phyloP scores from a whole-genome alignment of 2,888 invertebrate species.

The Cosmorhoe ocellata region DNA sequence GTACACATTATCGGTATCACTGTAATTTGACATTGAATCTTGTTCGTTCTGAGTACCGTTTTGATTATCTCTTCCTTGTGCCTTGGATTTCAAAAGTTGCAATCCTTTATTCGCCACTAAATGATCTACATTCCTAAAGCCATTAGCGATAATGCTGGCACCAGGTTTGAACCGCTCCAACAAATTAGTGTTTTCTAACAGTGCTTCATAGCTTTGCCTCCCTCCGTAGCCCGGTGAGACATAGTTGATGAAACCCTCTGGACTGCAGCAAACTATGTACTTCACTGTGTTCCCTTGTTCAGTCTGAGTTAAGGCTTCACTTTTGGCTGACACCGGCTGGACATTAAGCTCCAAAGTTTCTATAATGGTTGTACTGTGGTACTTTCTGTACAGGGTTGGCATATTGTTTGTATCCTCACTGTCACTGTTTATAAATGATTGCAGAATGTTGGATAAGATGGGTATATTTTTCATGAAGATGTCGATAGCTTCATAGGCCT shows the following conservation, averaged over 20 bases:
- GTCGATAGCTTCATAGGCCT: not conserved
- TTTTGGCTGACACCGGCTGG: not conserved
- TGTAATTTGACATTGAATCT: not conserved
- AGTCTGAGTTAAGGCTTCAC: not conserved
- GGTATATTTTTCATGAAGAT: not conserved
- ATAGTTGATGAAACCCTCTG: conserved; percentile 3
- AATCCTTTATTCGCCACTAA: not conserved
- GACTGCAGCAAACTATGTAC: not conserved
- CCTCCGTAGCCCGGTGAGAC: conserved; percentile 7
- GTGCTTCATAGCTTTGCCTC: not conserved
- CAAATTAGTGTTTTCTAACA: conserved; percentile 1
- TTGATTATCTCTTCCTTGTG: too few species aligned
- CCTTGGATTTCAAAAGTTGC: not conserved
- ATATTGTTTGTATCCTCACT: not conserved
- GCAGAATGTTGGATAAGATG: not conserved
- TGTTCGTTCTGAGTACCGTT: not conserved
- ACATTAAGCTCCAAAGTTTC: conserved; percentile 3
- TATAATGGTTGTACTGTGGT: not conserved
- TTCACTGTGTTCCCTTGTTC: conserved; percentile 6
- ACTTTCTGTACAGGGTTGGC: not conserved
- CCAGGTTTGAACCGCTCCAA: not conserved
- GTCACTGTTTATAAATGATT: not conserved
- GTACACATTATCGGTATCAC: too few species aligned
- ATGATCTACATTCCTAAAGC: not conserved
- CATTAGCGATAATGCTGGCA: not conserved